Conservation (phyloP, 1,140 invertebrate species). For the Pseudachorutes palmiensis region DNA sequence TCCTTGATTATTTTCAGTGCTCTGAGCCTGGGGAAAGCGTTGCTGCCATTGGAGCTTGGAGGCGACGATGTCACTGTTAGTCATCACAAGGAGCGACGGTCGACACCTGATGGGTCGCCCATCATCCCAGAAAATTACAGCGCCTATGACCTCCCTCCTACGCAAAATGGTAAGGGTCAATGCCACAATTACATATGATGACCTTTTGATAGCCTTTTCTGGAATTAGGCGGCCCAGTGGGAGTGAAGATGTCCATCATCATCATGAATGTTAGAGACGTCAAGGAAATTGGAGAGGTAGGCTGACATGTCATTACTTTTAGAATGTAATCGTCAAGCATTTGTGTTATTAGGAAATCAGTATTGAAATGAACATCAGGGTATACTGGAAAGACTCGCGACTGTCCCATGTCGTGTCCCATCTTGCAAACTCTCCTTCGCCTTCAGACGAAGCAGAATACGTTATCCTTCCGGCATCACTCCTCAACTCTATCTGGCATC, state of each 20-base stretch:
- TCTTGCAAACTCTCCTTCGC: background rate
- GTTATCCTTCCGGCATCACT: background rate
- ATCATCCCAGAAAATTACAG: background rate
- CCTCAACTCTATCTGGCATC: slow-evolving; percentile 13
- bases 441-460: background rate
- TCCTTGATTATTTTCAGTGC: too few species aligned
- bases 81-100: background rate
- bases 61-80: background rate
- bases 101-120: background rate
- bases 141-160: background rate
- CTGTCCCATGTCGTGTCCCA: background rate
- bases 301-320: background rate
- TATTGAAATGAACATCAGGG: slow-evolving; percentile 15
- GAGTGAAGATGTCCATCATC: slow-evolving; percentile 12
- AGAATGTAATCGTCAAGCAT: background rate
- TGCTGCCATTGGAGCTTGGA: background rate
- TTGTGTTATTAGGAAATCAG: slow-evolving; percentile 13
- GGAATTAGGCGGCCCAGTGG: background rate
- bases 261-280: slow-evolving; percentile 14
- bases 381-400: slow-evolving; percentile 17
- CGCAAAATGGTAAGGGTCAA: background rate
- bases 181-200: background rate
- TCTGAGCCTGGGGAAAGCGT: too few species aligned
- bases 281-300: slow-evolving; percentile 16
- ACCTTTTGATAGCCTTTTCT: background rate